A percentile compares a stretch with the other conserved stretches of the same genome.
Evolutionary conservation across 2,888 invertebrate genomes (phyloP).

Genomic region (Eilema sororculum): DNA sequence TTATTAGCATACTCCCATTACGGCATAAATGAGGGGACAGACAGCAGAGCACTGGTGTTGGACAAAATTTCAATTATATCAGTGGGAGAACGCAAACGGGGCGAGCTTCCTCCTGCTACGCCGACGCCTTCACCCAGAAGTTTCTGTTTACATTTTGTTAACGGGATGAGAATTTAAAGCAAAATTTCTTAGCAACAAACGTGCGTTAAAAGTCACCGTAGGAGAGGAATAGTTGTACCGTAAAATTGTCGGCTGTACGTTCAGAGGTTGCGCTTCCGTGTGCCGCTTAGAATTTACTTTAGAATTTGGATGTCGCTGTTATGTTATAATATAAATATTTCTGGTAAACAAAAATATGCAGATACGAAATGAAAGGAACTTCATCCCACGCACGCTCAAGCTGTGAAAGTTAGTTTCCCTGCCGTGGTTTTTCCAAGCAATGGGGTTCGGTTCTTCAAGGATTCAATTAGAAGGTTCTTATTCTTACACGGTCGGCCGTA

Average conservation of each 20-base stretch:
- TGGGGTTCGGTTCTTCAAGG: too few species aligned
- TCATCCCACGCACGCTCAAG: too few species aligned
- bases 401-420: too few species aligned
- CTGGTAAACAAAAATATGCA: too few species aligned
- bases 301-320: slow-evolving; percentile 32
- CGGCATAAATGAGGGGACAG: slow-evolving; percentile 59
- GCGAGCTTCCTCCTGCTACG: slow-evolving; percentile 58
- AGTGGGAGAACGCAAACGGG: slow-evolving; percentile 61
- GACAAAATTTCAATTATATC: slow-evolving; percentile 82
- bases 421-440: too few species aligned
- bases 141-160: slow-evolving; percentile 83
- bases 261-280: slow-evolving; percentile 33
- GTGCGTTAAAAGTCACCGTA: slow-evolving; percentile 70
- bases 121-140: slow-evolving; percentile 63
- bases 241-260: slow-evolving; percentile 60
- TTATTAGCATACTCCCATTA: slow-evolving; percentile 71
- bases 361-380: too few species aligned
- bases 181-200: slow-evolving; percentile 78
- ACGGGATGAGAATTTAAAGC: slow-evolving; percentile 81
- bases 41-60: slow-evolving; percentile 65
- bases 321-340: slow-evolving; percentile 6
- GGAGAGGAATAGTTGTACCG: slow-evolving; percentile 64
- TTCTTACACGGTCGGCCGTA: too few species aligned
- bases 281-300: slow-evolving; percentile 32
- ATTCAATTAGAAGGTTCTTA: too few species aligned